Conservation (phyloP, 2,113 vertebrate species). For the Trinectes maculatus region DNA sequence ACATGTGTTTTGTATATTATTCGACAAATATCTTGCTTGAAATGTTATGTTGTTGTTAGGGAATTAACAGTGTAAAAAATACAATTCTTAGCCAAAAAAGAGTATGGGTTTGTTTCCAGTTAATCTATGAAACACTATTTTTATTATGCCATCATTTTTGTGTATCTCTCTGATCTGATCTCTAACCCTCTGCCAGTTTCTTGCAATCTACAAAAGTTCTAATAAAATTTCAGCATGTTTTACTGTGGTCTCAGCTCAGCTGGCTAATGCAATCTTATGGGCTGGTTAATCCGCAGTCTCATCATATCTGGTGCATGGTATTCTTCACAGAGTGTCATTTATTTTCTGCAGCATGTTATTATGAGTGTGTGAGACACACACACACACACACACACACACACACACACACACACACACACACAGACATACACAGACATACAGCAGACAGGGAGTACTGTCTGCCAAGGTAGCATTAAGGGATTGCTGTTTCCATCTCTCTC, state of each 20-base stretch:
- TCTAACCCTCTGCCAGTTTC: slow-evolving; percentile 3
- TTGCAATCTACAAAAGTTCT: slow-evolving; percentile 18
- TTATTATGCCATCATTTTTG: not conserved
- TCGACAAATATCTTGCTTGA: too few species aligned
- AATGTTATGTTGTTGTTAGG: too few species aligned
- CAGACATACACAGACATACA: slow-evolving; percentile 3
- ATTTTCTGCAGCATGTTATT: slow-evolving; percentile 30
- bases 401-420: slow-evolving; percentile 8
- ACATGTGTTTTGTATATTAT: too few species aligned
- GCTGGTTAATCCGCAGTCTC: slow-evolving; percentile 11
- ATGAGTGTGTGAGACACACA: slow-evolving; percentile 26
- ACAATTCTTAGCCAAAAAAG: too few species aligned
- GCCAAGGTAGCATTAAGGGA: slow-evolving; percentile 56
- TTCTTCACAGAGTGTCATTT: slow-evolving; percentile 15
- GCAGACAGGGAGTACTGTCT: slow-evolving; percentile 4
- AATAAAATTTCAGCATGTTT: slow-evolving; percentile 7
- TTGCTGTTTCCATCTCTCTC: slow-evolving; percentile 55
- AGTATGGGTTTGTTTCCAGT: not conserved
- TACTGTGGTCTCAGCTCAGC: slow-evolving; percentile 18
- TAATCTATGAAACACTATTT: not conserved
- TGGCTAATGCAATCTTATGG: slow-evolving; percentile 26
- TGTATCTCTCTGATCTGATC: not conserved
- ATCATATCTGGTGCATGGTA: slow-evolving; percentile 24
- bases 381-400: slow-evolving; percentile 14
- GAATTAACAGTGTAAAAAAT: too few species aligned